These are phyloP conservation scores for Apotomis turbidana DNA, from an alignment of 2,888 invertebrate genomes.

Conservation along the genomic window DNA sequence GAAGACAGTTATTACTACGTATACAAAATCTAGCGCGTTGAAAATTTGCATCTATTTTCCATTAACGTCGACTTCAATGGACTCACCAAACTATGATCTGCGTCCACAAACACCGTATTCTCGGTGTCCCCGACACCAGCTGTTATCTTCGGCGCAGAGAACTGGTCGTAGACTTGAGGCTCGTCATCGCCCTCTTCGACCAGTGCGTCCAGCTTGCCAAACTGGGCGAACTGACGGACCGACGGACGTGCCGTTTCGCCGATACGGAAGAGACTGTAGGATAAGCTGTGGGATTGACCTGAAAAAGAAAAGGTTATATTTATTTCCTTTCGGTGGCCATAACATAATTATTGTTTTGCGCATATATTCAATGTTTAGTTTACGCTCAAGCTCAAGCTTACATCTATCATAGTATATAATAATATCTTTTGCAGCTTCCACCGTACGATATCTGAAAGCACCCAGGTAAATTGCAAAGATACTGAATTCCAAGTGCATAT, in stretches of 20 bases:
- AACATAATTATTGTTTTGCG: no score
- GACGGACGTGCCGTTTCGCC: constrained; percentile 89
- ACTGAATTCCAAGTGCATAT: neutral
- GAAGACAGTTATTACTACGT: no score
- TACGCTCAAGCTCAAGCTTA: no score
- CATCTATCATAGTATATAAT: no score
- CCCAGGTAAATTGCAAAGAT: no score
- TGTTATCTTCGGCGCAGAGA: constrained; percentile 89
- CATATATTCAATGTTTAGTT: no score
- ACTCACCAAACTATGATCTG: constrained; percentile 90
- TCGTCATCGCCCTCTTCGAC: constrained; percentile 87
- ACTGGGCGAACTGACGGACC: constrained; percentile 92
- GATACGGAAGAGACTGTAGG: constrained; percentile 90
- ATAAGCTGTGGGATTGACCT: constrained; percentile 94
- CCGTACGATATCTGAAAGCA: no score
- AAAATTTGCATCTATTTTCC: no score
- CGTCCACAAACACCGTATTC: constrained; percentile 94
- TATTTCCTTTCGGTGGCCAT: no score
- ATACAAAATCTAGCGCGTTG: no score
- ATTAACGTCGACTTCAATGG: no score
- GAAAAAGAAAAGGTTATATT: constrained; percentile 53
- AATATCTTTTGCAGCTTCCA: no score
- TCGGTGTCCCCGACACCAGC: constrained; percentile 89
- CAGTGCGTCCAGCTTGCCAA: constrained; percentile 90
- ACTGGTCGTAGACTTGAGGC: constrained; percentile 90